Evolutionary conservation across 2,797 vertebrate genomes (phyloP).

Genomic region (Acanthornis magna): DNA sequence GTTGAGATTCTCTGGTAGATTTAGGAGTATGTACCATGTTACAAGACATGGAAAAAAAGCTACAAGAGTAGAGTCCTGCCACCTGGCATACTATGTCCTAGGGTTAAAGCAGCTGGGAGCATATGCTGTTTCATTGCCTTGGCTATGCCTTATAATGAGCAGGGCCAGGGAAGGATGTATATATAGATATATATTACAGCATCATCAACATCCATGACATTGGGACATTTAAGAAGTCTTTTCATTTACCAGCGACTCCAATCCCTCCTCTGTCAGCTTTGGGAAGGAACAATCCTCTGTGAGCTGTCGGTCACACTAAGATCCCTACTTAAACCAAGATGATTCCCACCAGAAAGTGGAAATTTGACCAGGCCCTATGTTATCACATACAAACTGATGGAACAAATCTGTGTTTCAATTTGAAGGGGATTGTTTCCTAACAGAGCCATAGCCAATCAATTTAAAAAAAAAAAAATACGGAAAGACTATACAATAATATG

Average conservation of each 20-base stretch:
- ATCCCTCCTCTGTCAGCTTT: not conserved
- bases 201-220: not conserved
- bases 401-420: conserved; percentile 1
- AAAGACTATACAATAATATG: not conserved
- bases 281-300: not conserved
- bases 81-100: not conserved
- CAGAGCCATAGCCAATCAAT: not conserved
- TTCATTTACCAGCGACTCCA: not conserved
- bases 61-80: not conserved
- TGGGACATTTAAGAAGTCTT: not conserved
- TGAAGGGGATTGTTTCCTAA: not conserved
- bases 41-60: not conserved
- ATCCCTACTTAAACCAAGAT: not conserved
- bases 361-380: conserved; percentile 17
- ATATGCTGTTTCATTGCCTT: not conserved
- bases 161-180: not conserved
- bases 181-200: not conserved
- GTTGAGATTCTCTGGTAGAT: not conserved
- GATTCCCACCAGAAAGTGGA: conserved; percentile 51
- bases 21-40: not conserved
- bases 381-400: conserved; percentile 6
- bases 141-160: not conserved
- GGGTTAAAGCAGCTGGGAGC: conserved; percentile 34
- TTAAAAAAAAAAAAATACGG: not conserved
- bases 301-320: not conserved